These are phyloP conservation scores for Andrena hattorfiana DNA, from an alignment of 2,888 invertebrate species.

Conservation along the genomic window DNA sequence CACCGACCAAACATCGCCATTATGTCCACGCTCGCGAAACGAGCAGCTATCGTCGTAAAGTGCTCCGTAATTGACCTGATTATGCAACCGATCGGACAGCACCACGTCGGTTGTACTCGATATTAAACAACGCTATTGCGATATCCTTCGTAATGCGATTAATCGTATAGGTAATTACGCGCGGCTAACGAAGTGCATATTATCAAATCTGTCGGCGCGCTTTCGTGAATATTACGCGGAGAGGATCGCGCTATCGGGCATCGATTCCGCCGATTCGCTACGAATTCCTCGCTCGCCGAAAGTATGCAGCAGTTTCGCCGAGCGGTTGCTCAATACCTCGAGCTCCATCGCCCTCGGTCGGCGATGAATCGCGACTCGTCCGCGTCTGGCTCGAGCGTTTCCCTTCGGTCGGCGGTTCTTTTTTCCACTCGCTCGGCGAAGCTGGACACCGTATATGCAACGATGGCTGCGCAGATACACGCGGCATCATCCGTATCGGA, in stretches of 20 bases:
- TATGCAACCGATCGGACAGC: constrained; percentile 48
- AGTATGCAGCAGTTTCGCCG: constrained; percentile 3
- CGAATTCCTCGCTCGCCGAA: background rate
- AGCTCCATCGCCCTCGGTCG: background rate
- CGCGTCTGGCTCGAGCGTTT: constrained; percentile 1
- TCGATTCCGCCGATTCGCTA: constrained; percentile 11
- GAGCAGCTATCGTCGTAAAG: constrained; percentile 30
- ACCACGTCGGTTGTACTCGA: constrained; percentile 1
- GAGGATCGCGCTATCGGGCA: background rate
- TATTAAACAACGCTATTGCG: constrained; percentile 22
- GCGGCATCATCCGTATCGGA: constrained; percentile 42
- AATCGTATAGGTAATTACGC: constrained; percentile 1
- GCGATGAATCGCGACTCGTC: constrained; percentile 21
- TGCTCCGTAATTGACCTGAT: constrained; percentile 51
- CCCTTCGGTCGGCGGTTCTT: constrained; percentile 29
- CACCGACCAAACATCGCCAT: constrained; percentile 25
- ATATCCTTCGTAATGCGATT: constrained; percentile 7
- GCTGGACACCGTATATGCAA: constrained; percentile 47
- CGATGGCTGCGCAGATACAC: constrained; percentile 52
- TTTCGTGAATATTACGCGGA: background rate
- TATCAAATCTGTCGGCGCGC: background rate
- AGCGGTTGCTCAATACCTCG: constrained; percentile 18
- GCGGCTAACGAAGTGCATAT: background rate
- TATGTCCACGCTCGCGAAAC: constrained; percentile 17
- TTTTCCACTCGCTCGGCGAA: constrained; percentile 36